A percentile compares a stretch with the other conserved stretches of the same genome.
These are phyloP conservation scores for Plectrocnemia conspersa DNA, from an alignment of 1,140 invertebrate genomes.

Conservation along the genomic window DNA sequence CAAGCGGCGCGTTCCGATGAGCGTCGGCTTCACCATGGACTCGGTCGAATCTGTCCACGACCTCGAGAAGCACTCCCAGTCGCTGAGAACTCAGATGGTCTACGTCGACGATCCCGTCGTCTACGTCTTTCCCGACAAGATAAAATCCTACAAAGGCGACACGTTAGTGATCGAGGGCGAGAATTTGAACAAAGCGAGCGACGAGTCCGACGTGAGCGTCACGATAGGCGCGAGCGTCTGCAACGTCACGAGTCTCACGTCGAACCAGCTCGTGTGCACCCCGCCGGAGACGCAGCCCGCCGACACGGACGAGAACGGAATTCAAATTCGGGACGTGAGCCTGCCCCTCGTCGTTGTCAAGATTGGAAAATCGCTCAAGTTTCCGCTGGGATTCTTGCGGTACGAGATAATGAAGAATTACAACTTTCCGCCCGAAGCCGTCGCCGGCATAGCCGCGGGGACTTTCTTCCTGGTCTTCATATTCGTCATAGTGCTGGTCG, in stretches of 20 bases:
- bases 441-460: constrained; percentile 77
- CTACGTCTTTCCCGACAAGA: constrained; percentile 75
- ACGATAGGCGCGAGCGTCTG: constrained; percentile 83
- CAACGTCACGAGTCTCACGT: constrained; percentile 88
- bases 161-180: constrained; percentile 93
- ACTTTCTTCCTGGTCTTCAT: constrained; percentile 79
- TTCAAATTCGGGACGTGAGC: constrained; percentile 62
- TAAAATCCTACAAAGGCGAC: constrained; percentile 92
- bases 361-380: constrained; percentile 80
- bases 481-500: constrained; percentile 78
- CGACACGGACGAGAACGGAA: constrained; percentile 79
- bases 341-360: constrained; percentile 85
- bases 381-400: constrained; percentile 80
- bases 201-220: constrained; percentile 89
- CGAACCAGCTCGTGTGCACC: constrained; percentile 83
- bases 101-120: constrained; percentile 93
- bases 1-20: constrained; percentile 60
- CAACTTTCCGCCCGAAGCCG: constrained; percentile 80
- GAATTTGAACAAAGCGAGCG: constrained; percentile 84
- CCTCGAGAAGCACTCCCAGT: constrained; percentile 80
- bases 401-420: constrained; percentile 85
- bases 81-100: constrained; percentile 69
- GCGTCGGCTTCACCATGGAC: constrained; percentile 94
- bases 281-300: constrained; percentile 82
- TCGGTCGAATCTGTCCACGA: constrained; percentile 84